Conservation (phyloP, 2,888 invertebrate species). For the Eulithis testata region DNA sequence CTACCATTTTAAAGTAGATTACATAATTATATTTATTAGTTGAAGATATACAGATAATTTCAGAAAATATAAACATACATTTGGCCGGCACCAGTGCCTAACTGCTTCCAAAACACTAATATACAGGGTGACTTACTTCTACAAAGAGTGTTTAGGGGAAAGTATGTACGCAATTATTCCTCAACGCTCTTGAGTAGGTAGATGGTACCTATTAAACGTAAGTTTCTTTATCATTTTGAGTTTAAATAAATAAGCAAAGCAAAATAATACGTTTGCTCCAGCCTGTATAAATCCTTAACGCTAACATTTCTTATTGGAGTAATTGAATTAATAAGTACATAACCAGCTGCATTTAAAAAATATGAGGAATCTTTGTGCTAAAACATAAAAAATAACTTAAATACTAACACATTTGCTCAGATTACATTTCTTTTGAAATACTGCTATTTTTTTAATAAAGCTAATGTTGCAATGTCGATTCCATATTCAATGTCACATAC, state of each 20-base stretch:
- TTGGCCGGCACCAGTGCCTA: slow-evolving; percentile 35
- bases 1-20: slow-evolving; percentile 11
- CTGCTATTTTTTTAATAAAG: slow-evolving; percentile 6
- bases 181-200: background rate
- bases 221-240: too few species aligned
- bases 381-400: slow-evolving; percentile 15
- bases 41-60: slow-evolving; percentile 17
- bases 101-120: slow-evolving; percentile 21
- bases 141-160: background rate
- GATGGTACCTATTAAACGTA: too few species aligned
- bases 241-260: background rate
- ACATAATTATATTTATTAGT: too few species aligned
- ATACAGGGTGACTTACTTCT: background rate
- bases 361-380: slow-evolving; percentile 29
- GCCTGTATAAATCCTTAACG: slow-evolving; percentile 1
- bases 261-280: background rate
- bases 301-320: slow-evolving; percentile 6
- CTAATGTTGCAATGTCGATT: slow-evolving; percentile 27
- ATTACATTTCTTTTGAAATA: slow-evolving; percentile 27
- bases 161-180: too few species aligned
- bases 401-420: slow-evolving; percentile 22
- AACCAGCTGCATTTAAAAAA: slow-evolving; percentile 38
- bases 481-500: background rate
- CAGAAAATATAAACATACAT: slow-evolving; percentile 36
- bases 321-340: slow-evolving; percentile 41